These are phyloP conservation scores for Hirtodrosophila duncani DNA, from an alignment of 2,888 invertebrate species.

Conservation along the genomic window DNA sequence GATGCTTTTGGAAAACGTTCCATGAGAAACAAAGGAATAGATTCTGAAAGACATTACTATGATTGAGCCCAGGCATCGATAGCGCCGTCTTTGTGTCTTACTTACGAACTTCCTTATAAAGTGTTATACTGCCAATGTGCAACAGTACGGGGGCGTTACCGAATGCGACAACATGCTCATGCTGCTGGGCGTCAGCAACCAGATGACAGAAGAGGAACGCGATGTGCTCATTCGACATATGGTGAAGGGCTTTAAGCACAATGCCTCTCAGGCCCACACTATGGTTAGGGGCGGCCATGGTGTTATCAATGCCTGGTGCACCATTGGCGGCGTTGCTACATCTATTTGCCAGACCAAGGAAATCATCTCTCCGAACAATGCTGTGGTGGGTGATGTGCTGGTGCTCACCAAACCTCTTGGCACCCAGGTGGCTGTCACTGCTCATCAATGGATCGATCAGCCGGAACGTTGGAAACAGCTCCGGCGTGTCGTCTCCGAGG, in stretches of 20 bases:
- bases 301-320: constrained; percentile 94
- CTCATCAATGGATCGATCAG: constrained; percentile 92
- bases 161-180: constrained; percentile 97
- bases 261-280: constrained; percentile 90
- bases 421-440: constrained; percentile 91
- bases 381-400: constrained; percentile 90
- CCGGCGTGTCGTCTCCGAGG: constrained; percentile 88
- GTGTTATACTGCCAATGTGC: no score
- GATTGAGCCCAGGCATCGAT: no score
- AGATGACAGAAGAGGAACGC: constrained; percentile 93
- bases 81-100: no score
- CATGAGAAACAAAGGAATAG: no score
- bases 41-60: no score
- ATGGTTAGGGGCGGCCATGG: constrained; percentile 93
- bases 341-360: constrained; percentile 92
- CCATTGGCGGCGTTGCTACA: constrained; percentile 93
- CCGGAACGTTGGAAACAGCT: constrained; percentile 87
- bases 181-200: constrained; percentile 91
- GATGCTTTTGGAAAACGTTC: no score
- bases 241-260: constrained; percentile 94
- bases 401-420: constrained; percentile 92
- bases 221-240: constrained; percentile 93
- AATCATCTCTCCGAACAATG: constrained; percentile 91
- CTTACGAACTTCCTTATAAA: no score
- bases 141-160: constrained; percentile 95